phyloP scores from a whole-genome alignment of 92 coral and sea anemone species.

The Muricea muricata region DNA sequence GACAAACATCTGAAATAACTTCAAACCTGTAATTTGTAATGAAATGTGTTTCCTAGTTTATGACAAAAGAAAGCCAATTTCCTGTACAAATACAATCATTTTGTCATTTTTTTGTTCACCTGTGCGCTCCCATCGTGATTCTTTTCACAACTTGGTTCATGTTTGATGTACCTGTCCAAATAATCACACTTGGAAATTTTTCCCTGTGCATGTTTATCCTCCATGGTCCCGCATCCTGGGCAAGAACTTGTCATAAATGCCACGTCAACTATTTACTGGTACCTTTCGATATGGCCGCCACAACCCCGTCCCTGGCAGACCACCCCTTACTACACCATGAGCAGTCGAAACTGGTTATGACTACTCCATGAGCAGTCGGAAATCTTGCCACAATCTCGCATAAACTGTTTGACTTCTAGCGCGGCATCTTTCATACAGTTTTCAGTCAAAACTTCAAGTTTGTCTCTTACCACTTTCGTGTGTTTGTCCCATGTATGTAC shows the following conservation, averaged over 20 bases:
- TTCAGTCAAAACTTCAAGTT: conserved; percentile 21
- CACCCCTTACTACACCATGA: conserved; percentile 51
- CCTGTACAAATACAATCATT: not conserved
- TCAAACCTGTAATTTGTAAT: no score
- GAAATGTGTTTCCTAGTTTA: no score
- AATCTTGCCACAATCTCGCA: conserved; percentile 13
- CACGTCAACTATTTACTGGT: conserved; percentile 40
- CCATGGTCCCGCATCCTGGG: conserved; percentile 37
- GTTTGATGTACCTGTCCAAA: conserved; percentile 55
- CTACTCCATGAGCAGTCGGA: conserved; percentile 8
- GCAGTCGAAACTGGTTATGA: conserved; percentile 32
- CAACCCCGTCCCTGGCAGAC: conserved; percentile 46
- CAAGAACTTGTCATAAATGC: conserved; percentile 40
- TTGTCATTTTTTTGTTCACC: conserved; percentile 10
- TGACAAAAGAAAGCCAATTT: no score
- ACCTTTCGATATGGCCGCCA: conserved; percentile 21
- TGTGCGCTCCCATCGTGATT: conserved; percentile 73
- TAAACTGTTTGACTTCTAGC: conserved; percentile 30
- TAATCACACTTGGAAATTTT: conserved; percentile 33
- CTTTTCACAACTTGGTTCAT: conserved; percentile 54
- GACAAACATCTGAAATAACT: no score
- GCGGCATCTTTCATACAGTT: conserved; percentile 5
- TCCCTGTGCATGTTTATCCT: conserved; percentile 29
- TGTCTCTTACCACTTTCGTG: conserved; percentile 14
- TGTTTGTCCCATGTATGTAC: conserved; percentile 28